phyloP scores from a whole-genome alignment of 2,797 vertebrate genomes.

The Mastacembelus armatus region DNA sequence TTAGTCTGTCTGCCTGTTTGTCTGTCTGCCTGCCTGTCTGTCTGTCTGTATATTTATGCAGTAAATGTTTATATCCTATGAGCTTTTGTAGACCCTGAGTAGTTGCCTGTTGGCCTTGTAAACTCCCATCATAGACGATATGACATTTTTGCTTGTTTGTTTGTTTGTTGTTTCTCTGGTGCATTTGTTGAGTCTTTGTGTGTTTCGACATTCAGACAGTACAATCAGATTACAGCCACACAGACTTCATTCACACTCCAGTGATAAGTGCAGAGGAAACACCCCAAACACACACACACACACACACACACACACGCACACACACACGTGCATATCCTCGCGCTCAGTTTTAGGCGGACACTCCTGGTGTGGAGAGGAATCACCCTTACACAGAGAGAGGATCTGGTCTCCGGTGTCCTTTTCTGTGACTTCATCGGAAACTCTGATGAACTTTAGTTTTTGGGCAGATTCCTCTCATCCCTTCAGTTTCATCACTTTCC shows the following conservation, averaged over 20 bases:
- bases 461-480: not conserved
- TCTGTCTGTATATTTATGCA: too few species aligned
- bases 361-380: slow-evolving; percentile 40
- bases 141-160: not conserved
- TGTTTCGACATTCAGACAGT: slow-evolving; percentile 17
- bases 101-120: too few species aligned
- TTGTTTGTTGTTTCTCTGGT: not conserved
- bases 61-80: too few species aligned
- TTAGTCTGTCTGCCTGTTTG: too few species aligned
- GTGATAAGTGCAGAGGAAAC: slow-evolving; percentile 54
- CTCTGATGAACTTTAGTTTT: slow-evolving; percentile 28
- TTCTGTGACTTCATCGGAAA: slow-evolving; percentile 37
- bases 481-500: not conserved
- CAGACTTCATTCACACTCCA: slow-evolving; percentile 38
- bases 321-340: slow-evolving; percentile 5
- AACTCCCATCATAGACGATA: too few species aligned
- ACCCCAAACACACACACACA: slow-evolving; percentile 4
- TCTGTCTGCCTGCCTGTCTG: too few species aligned
- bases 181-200: not conserved
- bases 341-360: not conserved
- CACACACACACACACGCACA: slow-evolving; percentile 5
- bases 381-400: slow-evolving; percentile 28
- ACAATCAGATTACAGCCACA: slow-evolving; percentile 38
- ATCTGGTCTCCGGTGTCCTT: slow-evolving; percentile 35
- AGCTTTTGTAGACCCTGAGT: too few species aligned